Base-by-base conservation (phyloP, 2,888 invertebrate species). In the Ormyrus thymus region DNA sequence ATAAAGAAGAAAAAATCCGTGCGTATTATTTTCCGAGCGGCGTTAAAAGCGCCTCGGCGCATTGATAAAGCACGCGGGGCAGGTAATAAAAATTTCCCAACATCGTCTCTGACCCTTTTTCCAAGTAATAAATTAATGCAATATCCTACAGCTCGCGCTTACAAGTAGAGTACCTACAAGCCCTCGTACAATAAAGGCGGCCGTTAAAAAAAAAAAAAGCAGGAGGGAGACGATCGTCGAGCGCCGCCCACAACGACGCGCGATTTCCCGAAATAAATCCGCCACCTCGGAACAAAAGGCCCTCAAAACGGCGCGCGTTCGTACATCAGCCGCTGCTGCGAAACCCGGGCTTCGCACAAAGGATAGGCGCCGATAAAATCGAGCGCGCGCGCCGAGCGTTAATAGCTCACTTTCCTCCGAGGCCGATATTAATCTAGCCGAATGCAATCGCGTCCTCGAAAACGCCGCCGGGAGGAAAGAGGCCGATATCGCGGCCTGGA, bases 331-430 rank as follows among this genome's bases (percentile, higher is more conserved):
- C 13, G 6, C 0, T n/a, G 45, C 1, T n/a, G 68, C 55, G 69
- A 56, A 69, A 58, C 29, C 72, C n/a, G 43, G 51, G 55, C 45
- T 50, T 7, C 9, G 3, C 6, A 65, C 66, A 59, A 75, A 75
- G 74, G 59, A 55, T 64, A 8, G 66, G 59, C 8, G 59, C 8
- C 29, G 76, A 76, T 76, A 76, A 76, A 69, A 76, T 76, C 76
- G 50, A 56, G 29, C 29, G 29, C 29, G 29, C 29, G 29, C 29
- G 29, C 29, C 29, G 29, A 29, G 29, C 43, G 53, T 61, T 55
- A 68, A 76, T 69, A 56, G 69, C 62, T 68, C 61, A 53, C 59
- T 75, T 75, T 75, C 51, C 68, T 61, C 59, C 46, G 70, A 50
- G 13, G 50, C 2, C 46, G 73, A 78, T 68, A 68, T 56, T 10